Evolutionary conservation across 2,113 vertebrate genomes (phyloP).

Genomic region (Sorex fumeus): DNA sequence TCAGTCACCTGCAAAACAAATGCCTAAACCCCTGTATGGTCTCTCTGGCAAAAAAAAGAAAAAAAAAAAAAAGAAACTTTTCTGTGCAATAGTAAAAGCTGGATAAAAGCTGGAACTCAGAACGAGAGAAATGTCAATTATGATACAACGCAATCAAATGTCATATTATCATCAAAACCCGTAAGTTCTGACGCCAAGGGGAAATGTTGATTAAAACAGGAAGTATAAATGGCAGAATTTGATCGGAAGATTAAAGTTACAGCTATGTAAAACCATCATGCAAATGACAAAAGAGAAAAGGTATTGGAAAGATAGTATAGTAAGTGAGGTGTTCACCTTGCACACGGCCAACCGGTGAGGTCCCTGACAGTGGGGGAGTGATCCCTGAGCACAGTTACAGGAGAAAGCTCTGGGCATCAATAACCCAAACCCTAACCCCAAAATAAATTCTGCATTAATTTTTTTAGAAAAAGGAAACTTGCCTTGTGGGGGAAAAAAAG

Average conservation of each 20-base stretch:
- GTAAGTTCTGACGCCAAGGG: neutral
- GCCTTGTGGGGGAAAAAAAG: neutral
- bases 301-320: neutral
- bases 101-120: conserved; percentile 12
- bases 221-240: neutral
- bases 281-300: neutral
- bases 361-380: too few relatives aligned
- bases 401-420: too few relatives aligned
- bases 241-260: neutral
- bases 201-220: neutral
- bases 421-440: too few relatives aligned
- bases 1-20: too few relatives aligned
- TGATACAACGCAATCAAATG: neutral
- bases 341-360: too few relatives aligned
- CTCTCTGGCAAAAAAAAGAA: too few relatives aligned
- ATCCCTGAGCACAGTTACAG: too few relatives aligned
- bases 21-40: neutral
- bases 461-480: neutral
- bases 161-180: conserved; percentile 1
- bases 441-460: too few relatives aligned
- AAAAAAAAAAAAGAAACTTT: neutral
- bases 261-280: neutral
- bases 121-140: neutral
- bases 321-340: too few relatives aligned
- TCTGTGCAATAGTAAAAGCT: neutral